Percentiles rank a stretch among this genome's conserved stretches.
Conservation (phyloP, 2,888 invertebrate genomes). For the Caenorhabditis panamensis region DNA sequence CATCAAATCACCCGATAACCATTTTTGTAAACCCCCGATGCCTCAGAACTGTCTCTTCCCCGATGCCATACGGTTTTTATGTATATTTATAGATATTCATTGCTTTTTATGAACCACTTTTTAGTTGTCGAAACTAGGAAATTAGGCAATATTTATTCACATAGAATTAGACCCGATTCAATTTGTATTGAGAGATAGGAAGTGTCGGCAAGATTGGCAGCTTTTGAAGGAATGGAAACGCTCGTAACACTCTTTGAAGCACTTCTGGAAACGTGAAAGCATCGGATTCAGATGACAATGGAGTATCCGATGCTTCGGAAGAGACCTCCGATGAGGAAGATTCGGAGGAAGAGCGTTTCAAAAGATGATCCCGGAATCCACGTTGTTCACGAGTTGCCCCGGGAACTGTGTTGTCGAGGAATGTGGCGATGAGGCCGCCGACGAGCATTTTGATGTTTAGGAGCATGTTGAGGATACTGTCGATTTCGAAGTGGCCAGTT, state of each 20-base stretch:
- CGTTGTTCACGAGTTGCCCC: constrained; percentile 73
- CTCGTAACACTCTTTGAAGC: constrained; percentile 35
- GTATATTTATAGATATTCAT: too few relatives aligned
- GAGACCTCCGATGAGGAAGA: constrained; percentile 5
- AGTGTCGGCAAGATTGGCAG: constrained; percentile 53
- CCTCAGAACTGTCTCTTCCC: too few relatives aligned
- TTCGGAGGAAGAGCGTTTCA: constrained; percentile 1
- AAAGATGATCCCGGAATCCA: constrained; percentile 64
- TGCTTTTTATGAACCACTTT: too few relatives aligned
- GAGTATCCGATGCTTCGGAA: constrained; percentile 21
- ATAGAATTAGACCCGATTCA: constrained; percentile 27
- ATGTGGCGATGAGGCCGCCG: constrained; percentile 82
- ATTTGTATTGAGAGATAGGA: constrained; percentile 29
- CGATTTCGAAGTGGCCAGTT: constrained; percentile 63
- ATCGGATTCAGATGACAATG: constrained; percentile 18
- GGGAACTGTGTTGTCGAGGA: constrained; percentile 82
- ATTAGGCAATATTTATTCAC: constrained; percentile 8
- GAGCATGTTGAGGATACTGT: constrained; percentile 75
- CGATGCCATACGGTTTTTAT: too few relatives aligned
- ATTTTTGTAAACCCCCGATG: too few relatives aligned
- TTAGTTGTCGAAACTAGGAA: too few relatives aligned
- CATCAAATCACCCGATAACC: too few relatives aligned
- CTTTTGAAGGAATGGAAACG: constrained; percentile 39
- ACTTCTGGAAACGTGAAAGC: constrained; percentile 47
- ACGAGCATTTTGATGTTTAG: constrained; percentile 81